Evolutionary conservation across 1,140 invertebrate genomes (phyloP).

Genomic region (roundworm (Caenorhabditis elegans)): WBcel235 BX284606.5:6118501-6119000

Average conservation of each 20-base stretch:
- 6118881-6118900: conserved; percentile 6
- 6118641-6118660: not conserved
- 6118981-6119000: too few relatives aligned
- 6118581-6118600: not conserved
- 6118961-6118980: too few relatives aligned
- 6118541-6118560: not conserved
- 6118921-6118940: not conserved
- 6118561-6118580: not conserved
- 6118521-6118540: too few relatives aligned
- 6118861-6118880: not conserved
- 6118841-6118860: not conserved
- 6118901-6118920: not conserved
- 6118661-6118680: conserved; percentile 22
- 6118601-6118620: not conserved
- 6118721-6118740: not conserved
- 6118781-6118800: conserved; percentile 16
- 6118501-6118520: not conserved
- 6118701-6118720: conserved; percentile 3
- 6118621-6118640: not conserved
- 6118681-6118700: not conserved
- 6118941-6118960: not conserved
- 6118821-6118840: not conserved
- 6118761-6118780: not conserved
- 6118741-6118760: not conserved
- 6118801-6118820: not conserved